A percentile compares a stretch with the other conserved stretches of the same genome.
phyloP scores from a whole-genome alignment of 2,113 vertebrate species.

The Myotis yumanensis region DNA sequence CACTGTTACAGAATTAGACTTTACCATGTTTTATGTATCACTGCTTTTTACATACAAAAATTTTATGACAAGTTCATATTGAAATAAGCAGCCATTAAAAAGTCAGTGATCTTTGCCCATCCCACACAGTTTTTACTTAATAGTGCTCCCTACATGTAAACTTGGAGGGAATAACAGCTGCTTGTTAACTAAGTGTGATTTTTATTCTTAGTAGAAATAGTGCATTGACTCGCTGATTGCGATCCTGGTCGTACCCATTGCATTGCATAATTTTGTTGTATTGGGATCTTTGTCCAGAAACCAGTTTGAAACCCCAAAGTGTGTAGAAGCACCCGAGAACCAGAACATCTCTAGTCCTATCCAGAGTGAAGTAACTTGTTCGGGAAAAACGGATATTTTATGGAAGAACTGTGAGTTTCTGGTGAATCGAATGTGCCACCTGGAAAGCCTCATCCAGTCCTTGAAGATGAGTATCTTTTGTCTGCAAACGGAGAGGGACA shows the following conservation, averaged over 20 bases:
- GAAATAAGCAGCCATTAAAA: not conserved
- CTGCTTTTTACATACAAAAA: conserved; percentile 17
- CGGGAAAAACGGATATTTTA: conserved; percentile 65
- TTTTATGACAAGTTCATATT: not conserved
- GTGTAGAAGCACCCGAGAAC: not conserved
- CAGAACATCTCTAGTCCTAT: conserved; percentile 69
- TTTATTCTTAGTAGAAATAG: conserved; percentile 15
- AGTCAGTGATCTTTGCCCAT: not conserved
- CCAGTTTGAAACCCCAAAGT: not conserved
- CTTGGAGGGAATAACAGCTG: not conserved
- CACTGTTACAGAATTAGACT: not conserved
- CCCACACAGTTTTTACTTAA: not conserved
- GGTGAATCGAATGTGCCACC: conserved; percentile 76
- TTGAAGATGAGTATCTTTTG: conserved; percentile 82
- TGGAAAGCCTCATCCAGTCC: conserved; percentile 86
- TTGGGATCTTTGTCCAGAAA: conserved; percentile 59
- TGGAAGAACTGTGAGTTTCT: conserved; percentile 83
- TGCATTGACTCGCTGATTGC: not conserved
- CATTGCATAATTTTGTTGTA: not conserved
- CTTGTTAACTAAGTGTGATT: conserved; percentile 9
- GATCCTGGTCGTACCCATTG: not conserved
- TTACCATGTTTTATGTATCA: conserved; percentile 21
- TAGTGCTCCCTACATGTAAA: not conserved
- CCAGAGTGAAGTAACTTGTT: conserved; percentile 57
- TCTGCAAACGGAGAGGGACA: conserved; percentile 82